Evolutionary conservation across 1,140 invertebrate species (phyloP).

Genomic region (Lordiphosa mommai): DNA sequence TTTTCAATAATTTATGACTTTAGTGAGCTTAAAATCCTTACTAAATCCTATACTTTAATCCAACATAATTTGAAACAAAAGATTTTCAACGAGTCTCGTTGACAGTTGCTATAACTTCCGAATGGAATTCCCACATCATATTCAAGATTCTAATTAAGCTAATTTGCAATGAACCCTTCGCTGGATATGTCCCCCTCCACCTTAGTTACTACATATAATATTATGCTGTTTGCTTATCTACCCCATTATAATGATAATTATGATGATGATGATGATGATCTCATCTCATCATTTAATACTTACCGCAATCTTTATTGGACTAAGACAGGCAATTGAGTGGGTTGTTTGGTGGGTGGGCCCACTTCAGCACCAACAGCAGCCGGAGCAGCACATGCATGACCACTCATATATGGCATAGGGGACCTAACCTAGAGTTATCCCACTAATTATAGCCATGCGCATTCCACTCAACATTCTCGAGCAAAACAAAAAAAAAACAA

Average conservation of each 20-base stretch:
- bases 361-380: conserved; percentile 1
- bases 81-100: no score
- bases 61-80: no score
- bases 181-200: neutral
- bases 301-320: conserved; percentile 29
- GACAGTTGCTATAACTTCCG: no score
- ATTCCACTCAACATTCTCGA: conserved; percentile 53
- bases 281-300: conserved; percentile 27
- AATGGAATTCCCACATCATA: neutral
- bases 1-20: no score
- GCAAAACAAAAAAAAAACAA: conserved; percentile 16
- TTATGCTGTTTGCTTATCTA: neutral
- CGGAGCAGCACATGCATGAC: conserved; percentile 35
- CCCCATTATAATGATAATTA: conserved; percentile 10
- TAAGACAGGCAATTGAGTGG: conserved; percentile 26
- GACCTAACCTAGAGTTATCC: conserved; percentile 54
- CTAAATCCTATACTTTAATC: no score
- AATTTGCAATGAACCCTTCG: no score
- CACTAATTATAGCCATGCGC: conserved; percentile 60
- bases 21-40: no score
- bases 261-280: conserved; percentile 23
- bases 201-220: neutral
- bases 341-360: conserved; percentile 31
- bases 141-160: no score
- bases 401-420: conserved; percentile 36